Percentiles rank a stretch among this genome's conserved stretches.
These are phyloP conservation scores for Machimus atricapillus DNA, from an alignment of 2,888 invertebrate species.

Conservation along the genomic window DNA sequence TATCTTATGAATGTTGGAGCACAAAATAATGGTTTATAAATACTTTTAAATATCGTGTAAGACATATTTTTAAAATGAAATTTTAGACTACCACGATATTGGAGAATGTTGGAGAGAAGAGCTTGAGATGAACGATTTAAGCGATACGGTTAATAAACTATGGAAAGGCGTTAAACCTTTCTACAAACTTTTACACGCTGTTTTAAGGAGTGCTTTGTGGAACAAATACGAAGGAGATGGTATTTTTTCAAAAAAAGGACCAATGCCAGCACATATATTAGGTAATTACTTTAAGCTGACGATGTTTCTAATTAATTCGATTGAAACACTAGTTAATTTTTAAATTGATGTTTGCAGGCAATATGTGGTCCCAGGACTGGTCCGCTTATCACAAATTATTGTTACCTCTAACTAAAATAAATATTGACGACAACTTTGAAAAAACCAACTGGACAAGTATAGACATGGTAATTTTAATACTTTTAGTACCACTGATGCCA, in stretches of 20 bases:
- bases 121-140: slow-evolving; percentile 68
- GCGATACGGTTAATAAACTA: slow-evolving; percentile 64
- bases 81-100: slow-evolving; percentile 69
- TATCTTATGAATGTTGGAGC: slow-evolving; percentile 71
- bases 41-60: neutral
- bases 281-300: slow-evolving; percentile 59
- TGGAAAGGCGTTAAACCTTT: slow-evolving; percentile 69
- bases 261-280: slow-evolving; percentile 74
- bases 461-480: slow-evolving; percentile 65
- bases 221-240: slow-evolving; percentile 66
- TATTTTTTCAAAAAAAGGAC: slow-evolving; percentile 67
- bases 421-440: slow-evolving; percentile 65
- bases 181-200: slow-evolving; percentile 76
- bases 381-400: slow-evolving; percentile 67
- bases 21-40: slow-evolving; percentile 67
- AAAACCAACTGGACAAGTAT: slow-evolving; percentile 66
- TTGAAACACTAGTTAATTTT: neutral
- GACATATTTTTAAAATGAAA: slow-evolving; percentile 2
- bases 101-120: slow-evolving; percentile 73
- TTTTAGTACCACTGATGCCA: neutral
- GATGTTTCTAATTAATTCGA: neutral
- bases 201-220: slow-evolving; percentile 68
- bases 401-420: slow-evolving; percentile 62
- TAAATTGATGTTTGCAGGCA: slow-evolving; percentile 61
- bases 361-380: slow-evolving; percentile 79